Base-by-base conservation (phyloP, 2,888 invertebrate species). In the Hymenopus coronatus region DNA sequence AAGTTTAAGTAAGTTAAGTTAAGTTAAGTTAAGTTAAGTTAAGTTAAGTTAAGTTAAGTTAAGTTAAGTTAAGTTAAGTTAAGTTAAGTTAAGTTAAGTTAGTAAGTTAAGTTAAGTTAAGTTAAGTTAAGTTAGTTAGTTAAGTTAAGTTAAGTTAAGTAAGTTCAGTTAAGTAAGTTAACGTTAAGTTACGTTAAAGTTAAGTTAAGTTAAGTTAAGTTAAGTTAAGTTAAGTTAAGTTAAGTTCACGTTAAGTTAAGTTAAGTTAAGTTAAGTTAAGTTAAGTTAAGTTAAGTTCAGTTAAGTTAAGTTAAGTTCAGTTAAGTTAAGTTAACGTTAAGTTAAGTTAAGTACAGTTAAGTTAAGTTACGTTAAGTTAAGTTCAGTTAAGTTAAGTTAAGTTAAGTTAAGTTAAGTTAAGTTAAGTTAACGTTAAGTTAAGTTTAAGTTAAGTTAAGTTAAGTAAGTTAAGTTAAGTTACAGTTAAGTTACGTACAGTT, bases 241-340 rank as follows among this genome's bases (percentile, higher is more conserved):
- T n/a, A n/a, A n/a, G n/a, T n/a, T n/a, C 6, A 8, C 7, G n/a
- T n/a, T 85, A 30, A 85, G n/a, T 12, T 85, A 1, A 85, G 30
- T 27, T 85, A 28, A 30, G 28, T 15, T 87, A 54, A 87, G 54
- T 46, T 87, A 54, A 40, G 54, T 46, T 87, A n/a, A 40, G 54
- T 40, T 87, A 54, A 87, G 25, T 86, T 70, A 40, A 70, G 46
- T 87, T 70, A 87, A 25, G 46, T 87, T 87, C 2, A 87, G 87
- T 87, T 87, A 87, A 87, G 87, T 87, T 54, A 54, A 85, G 85
- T 85, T 28, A n/a, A n/a, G n/a, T n/a, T n/a, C n/a, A n/a, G n/a
- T n/a, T n/a, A n/a, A n/a, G n/a, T n/a, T n/a, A n/a, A 85, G 81
- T 85, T 28, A 85, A 33, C 15, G 54, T 6, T 87, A 87, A 1